phyloP scores from a whole-genome alignment of 2,113 vertebrate genomes.

The Hippocampus abdominalis region DNA sequence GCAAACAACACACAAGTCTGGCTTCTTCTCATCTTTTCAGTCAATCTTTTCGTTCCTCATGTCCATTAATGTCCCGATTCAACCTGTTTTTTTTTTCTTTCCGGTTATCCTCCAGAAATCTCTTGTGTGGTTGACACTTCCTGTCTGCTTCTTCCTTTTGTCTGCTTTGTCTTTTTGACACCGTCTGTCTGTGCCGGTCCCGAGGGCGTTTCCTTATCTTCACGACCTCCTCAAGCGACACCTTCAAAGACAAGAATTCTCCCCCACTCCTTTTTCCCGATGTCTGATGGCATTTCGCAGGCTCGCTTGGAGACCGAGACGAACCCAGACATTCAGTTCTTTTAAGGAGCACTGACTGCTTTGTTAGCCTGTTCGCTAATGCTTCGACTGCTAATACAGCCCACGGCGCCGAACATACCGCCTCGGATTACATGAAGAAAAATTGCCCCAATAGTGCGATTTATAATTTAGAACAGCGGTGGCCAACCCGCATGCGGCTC shows the following conservation, averaged over 20 bases:
- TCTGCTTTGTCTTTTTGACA: slow-evolving; percentile 4
- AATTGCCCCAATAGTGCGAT: background rate
- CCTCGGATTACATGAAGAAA: background rate
- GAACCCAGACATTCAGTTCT: background rate
- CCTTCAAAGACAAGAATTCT: background rate
- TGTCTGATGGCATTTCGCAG: slow-evolving; percentile 24
- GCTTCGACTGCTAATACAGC: background rate
- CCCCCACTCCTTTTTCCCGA: background rate
- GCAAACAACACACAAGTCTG: background rate
- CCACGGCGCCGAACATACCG: background rate
- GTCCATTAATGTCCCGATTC: background rate
- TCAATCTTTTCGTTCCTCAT: background rate
- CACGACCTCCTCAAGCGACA: background rate
- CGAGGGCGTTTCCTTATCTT: background rate
- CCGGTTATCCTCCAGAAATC: background rate
- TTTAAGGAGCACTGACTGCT: background rate
- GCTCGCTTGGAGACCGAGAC: slow-evolving; percentile 2
- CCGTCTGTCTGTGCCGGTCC: background rate
- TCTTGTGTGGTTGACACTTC: background rate
- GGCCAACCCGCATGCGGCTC: too few relatives aligned
- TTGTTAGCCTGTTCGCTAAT: background rate
- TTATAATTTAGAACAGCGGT: background rate
- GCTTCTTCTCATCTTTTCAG: background rate
- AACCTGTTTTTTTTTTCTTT: background rate
- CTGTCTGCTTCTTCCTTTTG: slow-evolving; percentile 1